Percentiles rank a stretch among this genome's conserved stretches.
These are phyloP conservation scores for Spialia ferax DNA, from an alignment of 2,888 invertebrate genomes.

Conservation along the genomic window DNA sequence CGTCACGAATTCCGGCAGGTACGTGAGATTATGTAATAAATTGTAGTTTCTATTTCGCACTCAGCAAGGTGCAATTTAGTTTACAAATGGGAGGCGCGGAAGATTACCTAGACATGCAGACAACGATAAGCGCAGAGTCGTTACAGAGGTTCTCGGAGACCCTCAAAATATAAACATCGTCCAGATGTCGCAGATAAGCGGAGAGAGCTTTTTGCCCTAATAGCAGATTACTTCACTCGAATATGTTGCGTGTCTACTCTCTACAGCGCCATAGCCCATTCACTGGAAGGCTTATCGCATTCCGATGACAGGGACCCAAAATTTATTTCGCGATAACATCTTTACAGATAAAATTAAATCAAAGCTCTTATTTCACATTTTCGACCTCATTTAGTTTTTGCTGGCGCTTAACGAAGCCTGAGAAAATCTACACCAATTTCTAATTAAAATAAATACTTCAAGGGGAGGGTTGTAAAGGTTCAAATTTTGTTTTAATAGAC, in stretches of 20 bases:
- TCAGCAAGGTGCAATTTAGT: conserved; percentile 61
- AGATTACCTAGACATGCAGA: conserved; percentile 80
- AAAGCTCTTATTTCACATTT: conserved; percentile 17
- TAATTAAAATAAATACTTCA: conserved; percentile 20
- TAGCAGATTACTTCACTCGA: conserved; percentile 79
- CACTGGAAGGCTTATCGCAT: conserved; percentile 35
- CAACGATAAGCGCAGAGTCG: conserved; percentile 78
- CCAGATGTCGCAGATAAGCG: conserved; percentile 84
- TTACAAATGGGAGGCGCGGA: conserved; percentile 51
- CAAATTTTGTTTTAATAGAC: conserved; percentile 16
- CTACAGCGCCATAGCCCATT: conserved; percentile 30
- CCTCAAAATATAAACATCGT: conserved; percentile 84
- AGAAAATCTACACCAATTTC: conserved; percentile 23
- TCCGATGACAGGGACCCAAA: conserved; percentile 33
- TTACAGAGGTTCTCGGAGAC: conserved; percentile 82
- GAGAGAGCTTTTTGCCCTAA: conserved; percentile 80
- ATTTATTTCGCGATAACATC: conserved; percentile 22
- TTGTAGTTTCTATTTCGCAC: conserved; percentile 57
- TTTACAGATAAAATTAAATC: conserved; percentile 26
- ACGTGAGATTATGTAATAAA: conserved; percentile 51
- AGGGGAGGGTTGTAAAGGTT: conserved; percentile 2
- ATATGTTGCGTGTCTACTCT: conserved; percentile 35
- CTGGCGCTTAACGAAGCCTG: conserved; percentile 1
- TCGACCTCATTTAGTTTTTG: conserved; percentile 18
- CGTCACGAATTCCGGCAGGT: conserved; percentile 54